A percentile compares a stretch with the other conserved stretches of the same genome.
Conservation (phyloP, 2,797 vertebrate genomes). For the Odontamblyopus rebecca region DNA sequence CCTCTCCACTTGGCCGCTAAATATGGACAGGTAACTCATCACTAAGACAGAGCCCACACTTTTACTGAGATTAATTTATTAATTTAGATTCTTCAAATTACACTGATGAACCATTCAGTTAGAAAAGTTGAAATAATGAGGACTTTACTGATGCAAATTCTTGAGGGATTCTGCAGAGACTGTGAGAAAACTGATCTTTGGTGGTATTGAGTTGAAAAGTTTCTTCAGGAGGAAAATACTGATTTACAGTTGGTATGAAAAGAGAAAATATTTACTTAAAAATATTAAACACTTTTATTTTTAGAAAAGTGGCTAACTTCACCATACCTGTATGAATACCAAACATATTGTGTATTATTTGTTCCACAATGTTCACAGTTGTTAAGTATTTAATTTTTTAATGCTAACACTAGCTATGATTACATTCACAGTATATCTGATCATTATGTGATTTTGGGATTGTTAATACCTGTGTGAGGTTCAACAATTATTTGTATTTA, state of each 20-base stretch:
- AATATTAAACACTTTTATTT: no score
- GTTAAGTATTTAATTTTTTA: no score
- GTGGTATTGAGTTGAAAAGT: conserved; percentile 47
- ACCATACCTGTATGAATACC: not conserved
- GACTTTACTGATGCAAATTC: conserved; percentile 37
- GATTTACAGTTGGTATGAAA: not conserved
- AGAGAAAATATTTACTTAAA: no score
- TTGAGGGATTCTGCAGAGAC: conserved; percentile 28
- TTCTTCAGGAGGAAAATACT: conserved; percentile 4
- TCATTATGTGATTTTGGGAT: no score
- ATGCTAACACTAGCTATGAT: no score
- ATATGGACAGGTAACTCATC: conserved; percentile 88
- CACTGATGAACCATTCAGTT: conserved; percentile 27
- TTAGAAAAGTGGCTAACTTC: no score
- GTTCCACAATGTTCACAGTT: no score
- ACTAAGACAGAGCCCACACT: not conserved
- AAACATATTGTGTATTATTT: no score
- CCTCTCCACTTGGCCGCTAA: conserved; percentile 93
- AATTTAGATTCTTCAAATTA: not conserved
- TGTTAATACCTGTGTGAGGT: no score
- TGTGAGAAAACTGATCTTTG: conserved; percentile 53
- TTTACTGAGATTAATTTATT: conserved; percentile 21
- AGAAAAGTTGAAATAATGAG: conserved; percentile 34
- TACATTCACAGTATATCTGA: no score
- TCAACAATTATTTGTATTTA: no score